A percentile compares a stretch with the other conserved stretches of the same genome.
Conservation (phyloP, 1,140 invertebrate species). For the Cyrtorhinus lividipennis region DNA sequence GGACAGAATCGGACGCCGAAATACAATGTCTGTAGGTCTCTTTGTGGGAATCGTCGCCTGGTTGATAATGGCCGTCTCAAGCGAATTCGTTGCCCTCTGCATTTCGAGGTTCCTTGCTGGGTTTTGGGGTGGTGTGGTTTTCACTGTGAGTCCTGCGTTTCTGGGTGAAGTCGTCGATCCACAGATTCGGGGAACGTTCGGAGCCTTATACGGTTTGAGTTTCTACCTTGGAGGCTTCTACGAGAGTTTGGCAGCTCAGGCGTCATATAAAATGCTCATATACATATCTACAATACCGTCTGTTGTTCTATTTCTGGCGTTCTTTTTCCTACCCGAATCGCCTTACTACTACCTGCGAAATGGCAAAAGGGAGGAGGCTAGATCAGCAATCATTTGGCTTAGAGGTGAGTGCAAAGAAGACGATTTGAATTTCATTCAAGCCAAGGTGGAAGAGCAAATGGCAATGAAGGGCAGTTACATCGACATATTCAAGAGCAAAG, state of each 20-base stretch:
- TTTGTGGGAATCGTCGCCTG: conserved; percentile 31
- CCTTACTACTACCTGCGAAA: neutral
- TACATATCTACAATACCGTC: neutral
- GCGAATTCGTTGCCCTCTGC: conserved; percentile 11
- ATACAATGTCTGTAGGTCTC: conserved; percentile 52
- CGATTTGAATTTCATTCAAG: neutral
- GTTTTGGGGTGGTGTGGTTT: conserved; percentile 52
- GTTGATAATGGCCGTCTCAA: conserved; percentile 36
- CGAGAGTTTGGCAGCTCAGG: neutral
- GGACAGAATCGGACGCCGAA: conserved; percentile 54
- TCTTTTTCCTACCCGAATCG: neutral
- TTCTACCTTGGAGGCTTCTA: neutral
- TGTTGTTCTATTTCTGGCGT: neutral
- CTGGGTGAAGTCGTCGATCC: conserved; percentile 38
- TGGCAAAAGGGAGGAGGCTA: neutral
- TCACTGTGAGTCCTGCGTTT: conserved; percentile 51
- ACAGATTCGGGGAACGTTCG: conserved; percentile 27
- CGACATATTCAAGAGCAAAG: neutral
- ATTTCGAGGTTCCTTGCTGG: conserved; percentile 32
- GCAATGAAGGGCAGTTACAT: neutral
- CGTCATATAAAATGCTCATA: neutral
- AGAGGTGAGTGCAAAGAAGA: neutral
- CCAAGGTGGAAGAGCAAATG: neutral
- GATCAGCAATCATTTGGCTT: neutral
- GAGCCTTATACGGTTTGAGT: conserved; percentile 65